phyloP scores from a whole-genome alignment of 2,888 invertebrate genomes.

The Pheosia gnoma region DNA sequence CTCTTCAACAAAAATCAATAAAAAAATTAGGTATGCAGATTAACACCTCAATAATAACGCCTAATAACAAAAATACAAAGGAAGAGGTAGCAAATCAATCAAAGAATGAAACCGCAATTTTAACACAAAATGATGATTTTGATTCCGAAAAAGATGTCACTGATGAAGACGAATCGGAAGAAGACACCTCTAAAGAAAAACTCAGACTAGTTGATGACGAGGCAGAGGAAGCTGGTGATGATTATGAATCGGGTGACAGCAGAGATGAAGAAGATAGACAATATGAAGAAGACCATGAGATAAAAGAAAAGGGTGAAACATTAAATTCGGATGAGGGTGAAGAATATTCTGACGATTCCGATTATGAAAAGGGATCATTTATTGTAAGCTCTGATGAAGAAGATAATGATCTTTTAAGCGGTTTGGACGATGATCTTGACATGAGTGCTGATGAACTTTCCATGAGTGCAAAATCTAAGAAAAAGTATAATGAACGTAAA shows the following conservation, averaged over 20 bases:
- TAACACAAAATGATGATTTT: conserved; percentile 21
- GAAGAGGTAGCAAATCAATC: conserved; percentile 29
- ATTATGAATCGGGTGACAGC: conserved; percentile 78
- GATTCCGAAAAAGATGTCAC: conserved; percentile 10
- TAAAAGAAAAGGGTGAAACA: conserved; percentile 79
- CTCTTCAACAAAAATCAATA: conserved; percentile 62
- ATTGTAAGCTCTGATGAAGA: conserved; percentile 79
- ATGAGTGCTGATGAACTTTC: conserved; percentile 73
- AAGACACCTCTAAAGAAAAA: conserved; percentile 24
- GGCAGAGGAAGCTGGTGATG: conserved; percentile 69
- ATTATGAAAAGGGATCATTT: conserved; percentile 83
- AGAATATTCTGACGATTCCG: conserved; percentile 69
- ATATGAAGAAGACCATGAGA: conserved; percentile 78
- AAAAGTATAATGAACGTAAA: conserved; percentile 71
- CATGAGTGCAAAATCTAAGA: conserved; percentile 71
- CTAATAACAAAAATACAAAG: conserved; percentile 38
- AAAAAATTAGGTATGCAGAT: conserved; percentile 56
- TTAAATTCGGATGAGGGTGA: conserved; percentile 70
- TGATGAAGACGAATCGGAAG: conserved; percentile 28
- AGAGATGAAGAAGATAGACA: conserved; percentile 75
- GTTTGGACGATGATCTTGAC: conserved; percentile 74
- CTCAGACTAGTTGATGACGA: conserved; percentile 60
- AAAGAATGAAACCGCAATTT: conserved; percentile 21
- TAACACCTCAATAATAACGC: conserved; percentile 60
- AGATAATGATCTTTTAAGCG: conserved; percentile 70